Percentiles rank a stretch among this genome's conserved stretches.
These are phyloP conservation scores for Dicrurus megarhynchus DNA, from an alignment of 2,113 vertebrate genomes.

Conservation along the genomic window DNA sequence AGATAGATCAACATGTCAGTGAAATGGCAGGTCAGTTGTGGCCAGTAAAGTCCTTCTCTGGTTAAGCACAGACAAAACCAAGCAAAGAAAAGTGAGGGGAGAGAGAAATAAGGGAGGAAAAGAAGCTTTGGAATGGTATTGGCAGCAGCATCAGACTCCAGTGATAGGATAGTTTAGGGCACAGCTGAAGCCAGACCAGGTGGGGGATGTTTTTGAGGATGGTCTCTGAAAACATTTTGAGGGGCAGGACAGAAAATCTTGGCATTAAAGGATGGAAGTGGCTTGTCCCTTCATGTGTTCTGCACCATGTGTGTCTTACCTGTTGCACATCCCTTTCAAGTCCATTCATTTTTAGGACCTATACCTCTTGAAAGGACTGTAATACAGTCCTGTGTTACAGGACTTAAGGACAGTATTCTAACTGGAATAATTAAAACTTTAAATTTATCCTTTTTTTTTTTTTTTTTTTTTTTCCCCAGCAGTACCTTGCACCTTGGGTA, in stretches of 20 bases:
- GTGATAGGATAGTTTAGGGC: background rate
- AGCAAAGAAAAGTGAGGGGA: background rate
- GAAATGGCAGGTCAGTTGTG: background rate
- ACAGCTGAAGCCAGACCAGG: background rate
- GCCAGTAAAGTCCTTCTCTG: background rate
- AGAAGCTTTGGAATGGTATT: background rate
- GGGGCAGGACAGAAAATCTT: background rate
- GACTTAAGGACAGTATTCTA: background rate
- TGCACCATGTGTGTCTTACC: background rate
- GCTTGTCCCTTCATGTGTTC: background rate
- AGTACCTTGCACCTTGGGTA: background rate
- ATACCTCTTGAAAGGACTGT: background rate
- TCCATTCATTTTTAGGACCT: background rate
- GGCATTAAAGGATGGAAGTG: background rate
- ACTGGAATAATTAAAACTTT: background rate
- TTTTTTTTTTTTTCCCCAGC: background rate
- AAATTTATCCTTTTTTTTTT: background rate
- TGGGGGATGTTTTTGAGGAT: background rate
- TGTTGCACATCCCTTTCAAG: background rate
- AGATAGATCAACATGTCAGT: background rate
- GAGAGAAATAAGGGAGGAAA: background rate
- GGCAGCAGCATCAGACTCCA: background rate
- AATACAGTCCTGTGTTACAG: background rate
- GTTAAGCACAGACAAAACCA: background rate
- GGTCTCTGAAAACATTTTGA: background rate